phyloP scores from a whole-genome alignment of 2,797 vertebrate genomes.

The Chromis chromis region DNA sequence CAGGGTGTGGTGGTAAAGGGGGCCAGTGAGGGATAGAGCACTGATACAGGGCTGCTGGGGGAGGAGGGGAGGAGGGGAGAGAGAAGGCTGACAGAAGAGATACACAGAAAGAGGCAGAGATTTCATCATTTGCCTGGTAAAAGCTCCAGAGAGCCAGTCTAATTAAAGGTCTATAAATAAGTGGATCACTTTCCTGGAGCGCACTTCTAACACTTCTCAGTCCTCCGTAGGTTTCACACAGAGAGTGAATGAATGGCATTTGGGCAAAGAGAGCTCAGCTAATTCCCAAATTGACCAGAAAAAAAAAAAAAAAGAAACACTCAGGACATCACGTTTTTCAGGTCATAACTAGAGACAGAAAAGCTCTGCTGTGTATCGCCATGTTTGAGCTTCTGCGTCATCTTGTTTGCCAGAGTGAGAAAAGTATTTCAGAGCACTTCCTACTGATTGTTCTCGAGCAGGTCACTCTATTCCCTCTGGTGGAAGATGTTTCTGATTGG shows the following conservation, averaged over 20 bases:
- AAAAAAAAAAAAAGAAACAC: constrained; percentile 23
- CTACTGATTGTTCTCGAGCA: constrained; percentile 1
- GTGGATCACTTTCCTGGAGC: constrained; percentile 78
- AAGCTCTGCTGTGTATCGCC: constrained; percentile 1
- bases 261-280: constrained; percentile 51
- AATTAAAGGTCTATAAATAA: constrained; percentile 82
- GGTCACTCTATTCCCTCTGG: constrained; percentile 13
- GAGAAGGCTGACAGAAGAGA: constrained; percentile 37
- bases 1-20: constrained; percentile 74
- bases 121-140: constrained; percentile 70
- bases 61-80: constrained; percentile 28
- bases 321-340: constrained; percentile 52
- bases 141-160: constrained; percentile 75
- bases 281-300: constrained; percentile 46
- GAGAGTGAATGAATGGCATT: constrained; percentile 49
- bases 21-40: constrained; percentile 59
- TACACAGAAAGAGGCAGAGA: constrained; percentile 57
- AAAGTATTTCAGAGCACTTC: constrained; percentile 17
- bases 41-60: constrained; percentile 51
- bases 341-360: constrained; percentile 55
- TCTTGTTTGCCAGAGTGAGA: constrained; percentile 35
- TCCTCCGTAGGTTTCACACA: constrained; percentile 57
- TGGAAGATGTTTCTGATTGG: constrained; percentile 9
- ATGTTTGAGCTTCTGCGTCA: constrained; percentile 6
- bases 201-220: constrained; percentile 68